Percentiles rank a stretch among this genome's conserved stretches.
Evolutionary conservation across 1,140 invertebrate genomes (phyloP).

Genomic region (Zaprionus camerounensis): DNA sequence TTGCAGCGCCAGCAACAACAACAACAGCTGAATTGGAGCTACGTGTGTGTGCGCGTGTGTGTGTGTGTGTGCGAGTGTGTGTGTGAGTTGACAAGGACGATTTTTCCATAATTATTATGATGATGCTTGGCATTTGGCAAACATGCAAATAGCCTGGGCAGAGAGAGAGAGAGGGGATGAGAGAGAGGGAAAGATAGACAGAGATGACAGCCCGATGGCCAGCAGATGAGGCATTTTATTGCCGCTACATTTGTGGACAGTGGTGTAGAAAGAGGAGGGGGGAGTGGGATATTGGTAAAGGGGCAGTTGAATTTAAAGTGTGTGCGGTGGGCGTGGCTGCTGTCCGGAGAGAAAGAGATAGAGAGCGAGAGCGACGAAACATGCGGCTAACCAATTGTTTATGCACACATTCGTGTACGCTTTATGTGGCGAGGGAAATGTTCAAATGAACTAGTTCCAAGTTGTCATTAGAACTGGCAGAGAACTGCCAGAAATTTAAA

Average conservation of each 20-base stretch:
- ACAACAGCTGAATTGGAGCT: conserved; percentile 16
- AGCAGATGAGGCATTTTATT: conserved; percentile 9
- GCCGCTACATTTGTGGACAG: conserved; percentile 3
- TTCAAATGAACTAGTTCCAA: conserved; percentile 8
- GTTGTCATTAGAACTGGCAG: neutral
- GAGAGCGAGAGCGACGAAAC: neutral
- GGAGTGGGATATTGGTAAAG: neutral
- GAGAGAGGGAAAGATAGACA: neutral
- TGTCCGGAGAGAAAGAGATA: neutral
- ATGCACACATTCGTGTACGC: neutral
- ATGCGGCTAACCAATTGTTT: conserved; percentile 3
- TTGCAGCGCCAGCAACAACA: conserved; percentile 26
- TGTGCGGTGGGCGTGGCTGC: too few species aligned
- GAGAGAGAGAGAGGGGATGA: neutral
- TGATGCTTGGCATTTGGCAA: conserved; percentile 80
- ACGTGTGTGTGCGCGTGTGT: conserved; percentile 9
- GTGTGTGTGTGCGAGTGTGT: conserved; percentile 16
- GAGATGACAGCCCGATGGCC: neutral
- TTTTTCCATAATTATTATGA: conserved; percentile 83
- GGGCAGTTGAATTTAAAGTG: neutral
- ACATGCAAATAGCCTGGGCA: conserved; percentile 51
- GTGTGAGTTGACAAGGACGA: conserved; percentile 66
- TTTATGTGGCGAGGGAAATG: neutral
- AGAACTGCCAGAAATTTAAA: neutral
- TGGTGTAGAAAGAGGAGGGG: neutral